phyloP scores from a whole-genome alignment of 64 coral and sea anemone genomes.

The Trachythela sp. region DNA sequence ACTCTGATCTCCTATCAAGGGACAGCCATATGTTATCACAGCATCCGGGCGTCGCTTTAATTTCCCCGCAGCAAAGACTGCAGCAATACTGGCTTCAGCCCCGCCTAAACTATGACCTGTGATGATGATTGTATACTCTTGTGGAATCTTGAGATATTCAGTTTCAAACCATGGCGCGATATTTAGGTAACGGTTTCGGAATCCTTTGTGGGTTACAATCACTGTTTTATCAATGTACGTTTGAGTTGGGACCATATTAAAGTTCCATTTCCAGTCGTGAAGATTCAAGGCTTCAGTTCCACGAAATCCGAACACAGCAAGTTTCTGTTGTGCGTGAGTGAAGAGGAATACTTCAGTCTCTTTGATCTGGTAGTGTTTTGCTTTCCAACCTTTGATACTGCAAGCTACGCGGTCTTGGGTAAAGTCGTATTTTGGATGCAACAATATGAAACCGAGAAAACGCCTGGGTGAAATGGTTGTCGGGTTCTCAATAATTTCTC shows the following conservation, averaged over 20 bases:
- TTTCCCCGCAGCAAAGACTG: not conserved
- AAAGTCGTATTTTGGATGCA: not conserved
- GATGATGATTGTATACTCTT: not conserved
- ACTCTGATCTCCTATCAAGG: not conserved
- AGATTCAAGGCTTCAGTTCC: slow-evolving; percentile 13
- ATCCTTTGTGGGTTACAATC: not conserved
- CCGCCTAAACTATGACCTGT: slow-evolving; percentile 15
- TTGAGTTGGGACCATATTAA: not conserved
- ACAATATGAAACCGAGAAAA: not conserved
- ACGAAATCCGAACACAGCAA: slow-evolving; percentile 14
- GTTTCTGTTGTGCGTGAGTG: not conserved
- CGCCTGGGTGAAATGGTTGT: not conserved
- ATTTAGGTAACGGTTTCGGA: not conserved
- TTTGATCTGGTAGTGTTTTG: not conserved
- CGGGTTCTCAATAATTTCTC: not conserved
- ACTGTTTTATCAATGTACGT: not conserved
- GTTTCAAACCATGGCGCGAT: slow-evolving; percentile 1
- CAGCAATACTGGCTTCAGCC: not conserved
- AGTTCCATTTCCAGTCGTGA: slow-evolving; percentile 1
- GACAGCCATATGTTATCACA: not conserved
- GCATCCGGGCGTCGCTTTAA: not conserved
- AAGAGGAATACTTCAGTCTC: not conserved
- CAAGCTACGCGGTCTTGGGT: not conserved
- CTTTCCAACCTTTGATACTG: not conserved
- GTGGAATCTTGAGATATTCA: not conserved